These are phyloP conservation scores for Kryphioiulus occultus DNA, from an alignment of 2,888 invertebrate genomes.

Conservation along the genomic window DNA sequence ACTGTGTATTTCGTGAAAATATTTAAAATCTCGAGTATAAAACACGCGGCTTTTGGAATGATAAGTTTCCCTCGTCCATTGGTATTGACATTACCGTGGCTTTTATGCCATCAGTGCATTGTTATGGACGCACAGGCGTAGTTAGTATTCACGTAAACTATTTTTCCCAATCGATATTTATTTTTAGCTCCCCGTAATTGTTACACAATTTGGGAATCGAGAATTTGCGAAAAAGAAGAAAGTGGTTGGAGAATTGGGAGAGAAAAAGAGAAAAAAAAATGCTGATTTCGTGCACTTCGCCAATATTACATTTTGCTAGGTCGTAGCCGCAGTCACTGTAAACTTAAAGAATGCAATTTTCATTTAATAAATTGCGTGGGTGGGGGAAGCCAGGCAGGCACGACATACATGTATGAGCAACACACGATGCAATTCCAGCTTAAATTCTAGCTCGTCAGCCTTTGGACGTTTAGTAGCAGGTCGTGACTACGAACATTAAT, in stretches of 20 bases:
- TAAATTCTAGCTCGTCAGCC: background rate
- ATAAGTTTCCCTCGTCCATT: background rate
- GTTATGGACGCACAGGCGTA: background rate
- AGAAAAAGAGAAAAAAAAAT: background rate
- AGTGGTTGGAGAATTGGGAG: background rate
- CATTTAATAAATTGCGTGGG: background rate
- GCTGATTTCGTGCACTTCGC: background rate
- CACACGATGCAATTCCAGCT: background rate
- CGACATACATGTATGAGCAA: background rate
- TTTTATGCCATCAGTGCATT: too few relatives aligned
- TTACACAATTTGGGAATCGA: background rate
- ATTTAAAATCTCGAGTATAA: background rate
- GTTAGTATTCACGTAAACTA: background rate
- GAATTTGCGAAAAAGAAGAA: background rate
- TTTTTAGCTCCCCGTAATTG: background rate
- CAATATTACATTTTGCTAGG: background rate
- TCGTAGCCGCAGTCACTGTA: background rate
- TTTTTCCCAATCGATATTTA: background rate
- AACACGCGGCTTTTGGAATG: background rate
- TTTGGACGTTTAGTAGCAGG: too few relatives aligned
- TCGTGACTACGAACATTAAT: too few relatives aligned
- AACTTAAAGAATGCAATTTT: slow-evolving; percentile 1
- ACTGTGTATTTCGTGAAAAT: background rate
- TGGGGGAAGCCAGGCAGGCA: background rate
- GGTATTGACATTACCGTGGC: slow-evolving; percentile 17